Conservation (phyloP, 1,140 invertebrate genomes). For the Adelges cooleyi region DNA sequence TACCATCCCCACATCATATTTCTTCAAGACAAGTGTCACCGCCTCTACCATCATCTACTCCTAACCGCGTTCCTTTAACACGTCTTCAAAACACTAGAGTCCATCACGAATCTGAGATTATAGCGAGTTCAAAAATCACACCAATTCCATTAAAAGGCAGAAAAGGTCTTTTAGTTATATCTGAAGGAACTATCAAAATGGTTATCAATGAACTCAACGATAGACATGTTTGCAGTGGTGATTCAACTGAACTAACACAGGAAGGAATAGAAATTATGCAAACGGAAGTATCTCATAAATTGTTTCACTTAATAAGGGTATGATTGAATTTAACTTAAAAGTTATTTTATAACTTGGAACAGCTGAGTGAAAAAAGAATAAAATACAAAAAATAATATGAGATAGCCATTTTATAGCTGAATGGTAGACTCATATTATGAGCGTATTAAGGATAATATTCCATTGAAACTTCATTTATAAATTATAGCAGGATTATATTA, state of each 20-base stretch:
- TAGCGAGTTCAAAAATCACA: background rate
- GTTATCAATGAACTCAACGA: conserved; percentile 9
- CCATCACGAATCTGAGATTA: background rate
- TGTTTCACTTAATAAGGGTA: conserved; percentile 21
- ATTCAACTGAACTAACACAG: background rate
- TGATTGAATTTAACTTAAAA: background rate
- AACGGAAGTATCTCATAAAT: conserved; percentile 5
- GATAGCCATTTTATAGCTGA: no score
- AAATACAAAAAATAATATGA: no score
- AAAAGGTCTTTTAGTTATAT: background rate
- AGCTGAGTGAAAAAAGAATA: no score
- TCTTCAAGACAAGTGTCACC: background rate
- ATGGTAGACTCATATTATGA: no score
- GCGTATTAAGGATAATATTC: no score
- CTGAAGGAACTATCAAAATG: background rate
- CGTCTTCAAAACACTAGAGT: background rate
- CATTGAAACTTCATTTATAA: no score
- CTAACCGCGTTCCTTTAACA: background rate
- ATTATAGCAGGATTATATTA: no score
- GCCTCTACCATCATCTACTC: background rate
- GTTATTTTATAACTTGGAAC: no score
- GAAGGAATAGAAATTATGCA: background rate
- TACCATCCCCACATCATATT: background rate
- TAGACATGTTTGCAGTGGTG: background rate
- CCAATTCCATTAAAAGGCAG: conserved; percentile 1